Base-by-base conservation (phyloP, 2,113 vertebrate genomes). In the Microcebus lehilahytsara region DNA sequence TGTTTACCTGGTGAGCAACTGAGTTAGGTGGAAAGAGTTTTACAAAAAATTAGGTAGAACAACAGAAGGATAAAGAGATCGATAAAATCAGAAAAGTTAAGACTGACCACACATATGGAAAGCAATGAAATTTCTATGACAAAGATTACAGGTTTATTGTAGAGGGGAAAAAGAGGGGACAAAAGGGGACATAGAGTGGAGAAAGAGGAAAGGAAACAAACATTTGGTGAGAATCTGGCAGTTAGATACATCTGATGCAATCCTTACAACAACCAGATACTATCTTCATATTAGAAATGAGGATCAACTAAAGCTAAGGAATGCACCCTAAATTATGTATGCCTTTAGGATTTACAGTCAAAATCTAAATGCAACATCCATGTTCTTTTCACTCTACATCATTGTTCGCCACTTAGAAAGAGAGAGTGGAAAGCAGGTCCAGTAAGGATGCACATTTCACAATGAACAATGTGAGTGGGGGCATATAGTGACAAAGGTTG, bases 21-120 rank as follows among this genome's bases (percentile, higher is more conserved):
- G 72, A 67, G 8, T 58, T 40, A 60, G 72, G 40, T 20, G 42
- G 40, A 40, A 96, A 74, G 16, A 90, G 2, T 58, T 88, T 71
- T 49, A 75, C 66, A 83, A 83, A 93, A 85, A 93, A 85, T 20
- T 23, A 93, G 49, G 23, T 67, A 81, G 27, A 95, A 85, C n/a
- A 37, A 95, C 22, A 93, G 74, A 90, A 91, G 25, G 25, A 85
- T n/a, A 51, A 72, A n/a, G 14, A 93, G 69, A 90, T 12, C 10
- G 62, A 85, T 10, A 49, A 75, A 56, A 20, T 66, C 53, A 96
- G 25, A 84, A 74, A 53, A 85, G 25, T 56, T 92, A 93, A 85
- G 16, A 66, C 49, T 34, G 51, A 88, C 10, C 27, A 78, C 3
- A 77, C 56, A 58, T 1, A 34, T 3, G 51, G 7, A 92, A 58